Conservation (phyloP, 2,888 invertebrate genomes). For the Junonia oenone region DNA sequence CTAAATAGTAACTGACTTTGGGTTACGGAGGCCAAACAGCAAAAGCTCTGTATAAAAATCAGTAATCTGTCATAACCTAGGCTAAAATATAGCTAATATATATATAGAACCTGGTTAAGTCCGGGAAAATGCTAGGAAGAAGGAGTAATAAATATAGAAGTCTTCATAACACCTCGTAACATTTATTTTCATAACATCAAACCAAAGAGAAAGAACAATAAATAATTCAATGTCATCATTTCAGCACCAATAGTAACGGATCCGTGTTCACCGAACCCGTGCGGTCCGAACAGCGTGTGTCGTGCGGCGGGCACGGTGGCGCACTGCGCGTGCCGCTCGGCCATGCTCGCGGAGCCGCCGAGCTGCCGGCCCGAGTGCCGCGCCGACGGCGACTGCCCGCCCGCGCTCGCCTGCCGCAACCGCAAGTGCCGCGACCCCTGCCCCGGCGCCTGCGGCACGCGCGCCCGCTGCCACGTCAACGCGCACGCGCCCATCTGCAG, state of each 20-base stretch:
- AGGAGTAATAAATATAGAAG: too few relatives aligned
- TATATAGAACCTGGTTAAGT: too few relatives aligned
- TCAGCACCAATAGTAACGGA: slow-evolving; percentile 55
- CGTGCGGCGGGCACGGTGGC: slow-evolving; percentile 82
- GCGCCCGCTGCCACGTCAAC: slow-evolving; percentile 85
- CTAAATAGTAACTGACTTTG: too few relatives aligned
- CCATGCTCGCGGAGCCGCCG: slow-evolving; percentile 86
- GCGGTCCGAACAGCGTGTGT: slow-evolving; percentile 85
- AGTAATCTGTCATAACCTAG: too few relatives aligned
- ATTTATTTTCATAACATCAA: too few relatives aligned
- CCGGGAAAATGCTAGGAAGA: too few relatives aligned
- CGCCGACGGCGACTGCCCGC: slow-evolving; percentile 83
- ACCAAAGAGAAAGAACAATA: too few relatives aligned
- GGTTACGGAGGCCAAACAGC: too few relatives aligned
- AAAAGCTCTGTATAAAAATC: too few relatives aligned
- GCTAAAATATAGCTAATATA: too few relatives aligned
- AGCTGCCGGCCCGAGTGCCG: slow-evolving; percentile 88
- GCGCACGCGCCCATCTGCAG: slow-evolving; percentile 89
- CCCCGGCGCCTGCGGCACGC: slow-evolving; percentile 87
- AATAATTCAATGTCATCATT: too few relatives aligned
- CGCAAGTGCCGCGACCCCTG: slow-evolving; percentile 86
- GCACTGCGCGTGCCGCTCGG: slow-evolving; percentile 84
- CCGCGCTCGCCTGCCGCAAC: slow-evolving; percentile 82
- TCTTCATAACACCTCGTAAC: too few relatives aligned
- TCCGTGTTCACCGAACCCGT: slow-evolving; percentile 84